Evolutionary conservation across 2,797 vertebrate species (phyloP), one percentile per base, ranked within the genome.

Genomic region (Fringilla coelebs): DNA sequence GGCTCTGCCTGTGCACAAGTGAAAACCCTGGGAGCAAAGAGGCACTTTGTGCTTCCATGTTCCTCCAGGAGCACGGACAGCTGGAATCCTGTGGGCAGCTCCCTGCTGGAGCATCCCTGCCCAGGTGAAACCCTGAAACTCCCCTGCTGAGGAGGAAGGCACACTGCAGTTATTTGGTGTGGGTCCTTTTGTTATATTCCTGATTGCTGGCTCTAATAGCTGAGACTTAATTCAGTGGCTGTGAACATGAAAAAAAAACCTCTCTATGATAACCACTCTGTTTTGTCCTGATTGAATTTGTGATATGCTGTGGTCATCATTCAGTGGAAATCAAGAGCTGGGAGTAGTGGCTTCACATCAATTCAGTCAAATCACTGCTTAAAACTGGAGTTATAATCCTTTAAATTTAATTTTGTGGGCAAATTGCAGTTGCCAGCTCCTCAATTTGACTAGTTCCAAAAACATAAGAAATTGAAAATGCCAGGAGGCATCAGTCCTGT

Each of bases 401-500:
- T 85, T 92, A 76, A 85, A 65, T 52, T 63, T 88, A 68, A 82
- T 89, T 93, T 90, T 78, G 52, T 28, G 62, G 89, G 67, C 58
- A 89, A 88, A 76, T 90, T 93, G 22, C 68, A 81, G 54, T 41
- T 89, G 75, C 88, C 76, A 92, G 58, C 60, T 63, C 72, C 46
- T 94, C 55, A 74, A 48, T 96, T 95, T 93, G 85, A 90, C 93
- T 93, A 28, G 61, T 92, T 96, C 86, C 75, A 92, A 95, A 94
- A 94, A 7, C 88, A 63, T 83, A 95, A 96, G 96, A 92, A 88
- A 95, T 68, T 55, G 84, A 88, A 97, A 93, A 95, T 94, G 93
- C 89, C 95, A 95, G 61, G 90, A 96, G 92, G 88, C 93, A 90
- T 93, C 93, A 88, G 96, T 89, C 78, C 88, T 92, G 91, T 93